Percentiles rank a stretch among this genome's conserved stretches.
Conservation (phyloP, 2,113 vertebrate species). For the Baryphthengus martii region DNA sequence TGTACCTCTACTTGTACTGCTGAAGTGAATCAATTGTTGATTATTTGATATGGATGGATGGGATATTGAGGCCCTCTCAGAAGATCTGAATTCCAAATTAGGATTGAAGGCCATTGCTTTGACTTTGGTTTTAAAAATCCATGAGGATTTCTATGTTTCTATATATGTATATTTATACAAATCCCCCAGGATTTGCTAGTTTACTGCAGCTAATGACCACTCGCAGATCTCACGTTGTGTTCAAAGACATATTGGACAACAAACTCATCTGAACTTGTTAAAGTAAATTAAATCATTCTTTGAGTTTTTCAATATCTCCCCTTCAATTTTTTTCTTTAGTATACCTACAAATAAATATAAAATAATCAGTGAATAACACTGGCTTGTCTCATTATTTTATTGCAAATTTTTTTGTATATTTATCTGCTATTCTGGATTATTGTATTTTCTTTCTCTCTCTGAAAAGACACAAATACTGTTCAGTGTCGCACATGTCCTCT, state of each 20-base stretch:
- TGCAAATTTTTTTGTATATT: neutral
- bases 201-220: neutral
- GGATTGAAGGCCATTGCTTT: neutral
- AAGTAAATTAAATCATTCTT: neutral
- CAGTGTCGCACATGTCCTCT: neutral
- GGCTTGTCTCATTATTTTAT: neutral
- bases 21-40: neutral
- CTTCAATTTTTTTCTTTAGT: neutral
- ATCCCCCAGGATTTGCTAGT: neutral
- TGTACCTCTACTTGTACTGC: neutral
- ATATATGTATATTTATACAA: neutral
- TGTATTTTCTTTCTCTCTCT: neutral
- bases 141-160: neutral
- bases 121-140: neutral
- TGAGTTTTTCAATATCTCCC: rapidly evolving
- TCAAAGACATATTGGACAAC: neutral
- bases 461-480: neutral
- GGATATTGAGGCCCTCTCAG: neutral
- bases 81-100: conserved; percentile 6
- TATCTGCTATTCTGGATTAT: neutral
- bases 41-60: conserved; percentile 7
- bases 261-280: neutral
- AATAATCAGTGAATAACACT: rapidly evolving
- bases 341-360: neutral
- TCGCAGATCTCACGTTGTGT: neutral